Conservation (phyloP, 2,113 vertebrate genomes). For the Calyptommatus sinebrachiatus region DNA sequence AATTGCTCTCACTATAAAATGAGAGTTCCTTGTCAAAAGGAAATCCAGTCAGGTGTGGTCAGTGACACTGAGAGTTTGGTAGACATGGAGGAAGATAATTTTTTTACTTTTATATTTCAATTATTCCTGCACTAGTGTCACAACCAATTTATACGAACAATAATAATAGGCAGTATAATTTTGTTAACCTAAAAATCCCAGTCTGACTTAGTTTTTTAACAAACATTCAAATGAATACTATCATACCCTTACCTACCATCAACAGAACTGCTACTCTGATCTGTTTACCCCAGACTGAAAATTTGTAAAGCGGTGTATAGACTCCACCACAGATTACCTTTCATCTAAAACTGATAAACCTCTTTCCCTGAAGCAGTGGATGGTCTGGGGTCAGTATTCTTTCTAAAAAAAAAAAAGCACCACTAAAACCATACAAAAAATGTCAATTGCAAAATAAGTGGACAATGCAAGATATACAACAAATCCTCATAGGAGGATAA, state of each 20-base stretch:
- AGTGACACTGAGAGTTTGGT: too few species aligned
- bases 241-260: not conserved
- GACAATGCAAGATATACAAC: too few species aligned
- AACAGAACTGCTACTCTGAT: conserved; percentile 4
- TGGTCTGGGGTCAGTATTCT: too few species aligned
- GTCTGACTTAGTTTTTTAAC: not conserved
- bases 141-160: not conserved
- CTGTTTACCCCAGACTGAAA: not conserved
- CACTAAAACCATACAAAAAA: too few species aligned
- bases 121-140: not conserved
- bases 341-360: too few species aligned
- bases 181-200: not conserved
- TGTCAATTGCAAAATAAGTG: too few species aligned
- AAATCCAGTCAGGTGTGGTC: too few species aligned
- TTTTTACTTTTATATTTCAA: not conserved
- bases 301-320: not conserved
- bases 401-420: too few species aligned
- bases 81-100: not conserved
- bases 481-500: too few species aligned
- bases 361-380: too few species aligned
- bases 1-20: not conserved
- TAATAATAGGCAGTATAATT: not conserved
- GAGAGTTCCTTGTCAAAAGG: too few species aligned
- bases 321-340: too few species aligned
- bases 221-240: not conserved